A percentile compares a stretch with the other conserved stretches of the same genome.
These are phyloP conservation scores for Galeopterus variegatus DNA, from an alignment of 2,113 vertebrate species.

Conservation along the genomic window DNA sequence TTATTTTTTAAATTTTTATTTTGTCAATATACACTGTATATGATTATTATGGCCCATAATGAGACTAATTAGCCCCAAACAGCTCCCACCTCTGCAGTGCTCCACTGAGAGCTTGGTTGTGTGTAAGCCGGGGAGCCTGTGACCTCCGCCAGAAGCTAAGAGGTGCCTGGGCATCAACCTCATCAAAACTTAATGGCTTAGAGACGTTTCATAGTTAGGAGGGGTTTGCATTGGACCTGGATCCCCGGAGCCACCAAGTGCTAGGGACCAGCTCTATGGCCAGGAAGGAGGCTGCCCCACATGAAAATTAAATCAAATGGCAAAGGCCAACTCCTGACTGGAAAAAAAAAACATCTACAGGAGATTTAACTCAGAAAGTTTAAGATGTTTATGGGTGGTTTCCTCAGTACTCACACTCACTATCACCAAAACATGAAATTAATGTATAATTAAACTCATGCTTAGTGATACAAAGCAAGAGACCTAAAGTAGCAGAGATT, in stretches of 20 bases:
- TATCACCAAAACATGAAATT: conserved; percentile 20
- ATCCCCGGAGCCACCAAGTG: not conserved
- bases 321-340: not conserved
- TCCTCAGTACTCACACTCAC: not conserved
- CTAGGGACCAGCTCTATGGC: not conserved
- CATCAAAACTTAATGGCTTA: not conserved
- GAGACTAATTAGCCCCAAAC: conserved; percentile 65
- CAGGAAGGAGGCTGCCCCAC: not conserved
- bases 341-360: not conserved
- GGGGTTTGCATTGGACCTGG: not conserved
- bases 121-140: not conserved
- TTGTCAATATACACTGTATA: too few relatives aligned
- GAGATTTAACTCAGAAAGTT: not conserved
- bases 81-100: not conserved
- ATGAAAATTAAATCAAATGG: not conserved
- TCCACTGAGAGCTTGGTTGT: not conserved
- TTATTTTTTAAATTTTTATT: too few relatives aligned
- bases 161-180: not conserved
- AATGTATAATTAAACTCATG: conserved; percentile 42
- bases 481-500: conserved; percentile 27
- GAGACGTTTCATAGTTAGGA: not conserved
- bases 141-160: not conserved
- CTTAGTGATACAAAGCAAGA: conserved; percentile 55
- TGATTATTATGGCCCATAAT: too few relatives aligned
- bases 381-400: conserved; percentile 37